Base-by-base conservation (phyloP, 2,888 invertebrate genomes). In the Philereme vetulata region DNA sequence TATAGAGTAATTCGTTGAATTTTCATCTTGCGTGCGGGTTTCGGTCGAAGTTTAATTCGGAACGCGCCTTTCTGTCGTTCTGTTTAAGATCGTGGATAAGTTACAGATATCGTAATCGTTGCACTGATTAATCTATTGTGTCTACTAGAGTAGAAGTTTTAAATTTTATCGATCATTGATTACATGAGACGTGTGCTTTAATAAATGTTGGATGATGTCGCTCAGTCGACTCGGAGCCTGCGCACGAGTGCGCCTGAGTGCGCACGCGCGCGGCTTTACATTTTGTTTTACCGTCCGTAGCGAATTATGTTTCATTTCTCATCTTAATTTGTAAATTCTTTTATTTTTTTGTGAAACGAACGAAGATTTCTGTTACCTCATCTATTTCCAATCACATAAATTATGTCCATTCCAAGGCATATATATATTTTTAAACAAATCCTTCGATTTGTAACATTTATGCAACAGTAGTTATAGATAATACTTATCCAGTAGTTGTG, bases 241-340 rank as follows among this genome's bases (percentile, higher is more conserved):
- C 76, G 76, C 77, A 84, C 78, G 88, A 80, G 86, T 85, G 81
- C 68, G 61, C 65, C 63, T 63, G 64, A 64, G 66, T 77, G 72
- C 76, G 76, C 77, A 84, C 78, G 88, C 80, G 86, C 85, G 81
- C 68, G 83, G 43, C 60, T 74, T 75, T 76, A 71, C 70, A 68
- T 77, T 85, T 90, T 90, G 83, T 88, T 88, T 90, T 91, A 90
- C 91, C 91, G 91, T 91, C 91, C 91, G 80, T 90, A 90, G 88
- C 66, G 72, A 85, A 80, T 87, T 88, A 88, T 72, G 72, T 78
- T 77, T 77, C 71, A 77, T 78, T 71, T 77, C 63, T 67, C 73
- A 78, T 72, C 70, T 63, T 48, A 65, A 70, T 66, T 64, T 84
- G 77, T 85, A 81, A 84, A 81, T 72, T 77, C 56, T 74, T n/a